Percentiles rank a stretch among this genome's conserved stretches.
Evolutionary conservation across 2,113 vertebrate genomes (phyloP).

Genomic region (Semicossyphus pulcher): DNA sequence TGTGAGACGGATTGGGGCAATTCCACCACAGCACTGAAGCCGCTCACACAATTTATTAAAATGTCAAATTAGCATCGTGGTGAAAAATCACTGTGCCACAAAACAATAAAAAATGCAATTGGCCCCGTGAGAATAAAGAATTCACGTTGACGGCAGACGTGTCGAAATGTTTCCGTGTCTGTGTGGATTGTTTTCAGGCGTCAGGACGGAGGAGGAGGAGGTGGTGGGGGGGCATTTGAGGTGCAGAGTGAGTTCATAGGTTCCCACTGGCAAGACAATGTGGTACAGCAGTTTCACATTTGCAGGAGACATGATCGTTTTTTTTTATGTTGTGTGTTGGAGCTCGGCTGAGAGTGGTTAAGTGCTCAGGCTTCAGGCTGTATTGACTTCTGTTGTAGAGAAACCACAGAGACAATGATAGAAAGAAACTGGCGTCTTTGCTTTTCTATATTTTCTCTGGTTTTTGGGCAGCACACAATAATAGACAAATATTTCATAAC

Average conservation of each 20-base stretch:
- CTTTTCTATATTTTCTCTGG: constrained; percentile 13
- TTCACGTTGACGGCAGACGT: constrained; percentile 63
- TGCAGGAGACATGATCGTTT: constrained; percentile 57
- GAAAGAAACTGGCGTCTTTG: constrained; percentile 47
- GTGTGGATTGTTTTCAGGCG: constrained; percentile 55
- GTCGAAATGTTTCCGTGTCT: constrained; percentile 52
- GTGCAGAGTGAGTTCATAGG: constrained; percentile 50
- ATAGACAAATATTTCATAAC: constrained; percentile 51
- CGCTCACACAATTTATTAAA: constrained; percentile 84
- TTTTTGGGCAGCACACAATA: constrained; percentile 19
- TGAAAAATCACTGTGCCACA: constrained; percentile 82
- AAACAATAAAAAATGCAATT: constrained; percentile 81
- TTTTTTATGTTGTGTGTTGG: constrained; percentile 44
- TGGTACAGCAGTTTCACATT: constrained; percentile 61
- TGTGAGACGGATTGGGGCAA: constrained; percentile 85
- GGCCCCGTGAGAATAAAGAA: constrained; percentile 72
- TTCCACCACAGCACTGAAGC: constrained; percentile 72
- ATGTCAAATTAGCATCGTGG: constrained; percentile 85
- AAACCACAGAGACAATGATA: constrained; percentile 54
- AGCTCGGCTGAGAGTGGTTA: constrained; percentile 61
- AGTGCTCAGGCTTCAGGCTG: constrained; percentile 55
- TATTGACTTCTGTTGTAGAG: constrained; percentile 61
- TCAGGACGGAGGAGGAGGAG: background rate
- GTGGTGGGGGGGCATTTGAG: constrained; percentile 23
- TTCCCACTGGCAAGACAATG: constrained; percentile 67